phyloP scores from a whole-genome alignment of 2,797 vertebrate genomes.

The Melanotaenia parkinsoni region DNA sequence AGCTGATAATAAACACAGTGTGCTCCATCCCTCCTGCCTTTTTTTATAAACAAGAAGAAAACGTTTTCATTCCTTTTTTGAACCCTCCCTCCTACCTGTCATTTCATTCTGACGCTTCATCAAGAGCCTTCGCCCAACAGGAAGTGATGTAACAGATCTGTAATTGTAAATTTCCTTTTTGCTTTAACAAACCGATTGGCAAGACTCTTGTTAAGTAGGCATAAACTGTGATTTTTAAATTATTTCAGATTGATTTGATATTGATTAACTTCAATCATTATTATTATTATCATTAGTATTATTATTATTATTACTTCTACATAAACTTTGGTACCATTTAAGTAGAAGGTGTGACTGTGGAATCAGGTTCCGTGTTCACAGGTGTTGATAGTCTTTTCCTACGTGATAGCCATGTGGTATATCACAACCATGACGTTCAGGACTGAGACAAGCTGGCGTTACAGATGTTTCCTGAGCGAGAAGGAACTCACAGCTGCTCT shows the following conservation, averaged over 20 bases:
- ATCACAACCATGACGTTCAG: conserved; percentile 7
- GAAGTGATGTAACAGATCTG: conserved; percentile 33
- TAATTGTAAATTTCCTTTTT: conserved; percentile 55
- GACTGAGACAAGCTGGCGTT: conserved; percentile 13
- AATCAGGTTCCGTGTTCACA: background rate
- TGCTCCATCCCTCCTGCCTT: conserved; percentile 51
- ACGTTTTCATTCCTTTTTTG: conserved; percentile 19
- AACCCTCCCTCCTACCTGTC: conserved; percentile 12
- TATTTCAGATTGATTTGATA: conserved; percentile 75
- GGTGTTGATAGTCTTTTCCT: background rate
- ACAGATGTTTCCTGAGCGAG: conserved; percentile 5
- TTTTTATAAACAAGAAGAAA: conserved; percentile 43
- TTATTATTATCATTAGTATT: conserved; percentile 28
- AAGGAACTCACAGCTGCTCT: conserved; percentile 11
- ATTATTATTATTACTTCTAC: conserved; percentile 34
- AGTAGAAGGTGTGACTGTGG: conserved; percentile 5
- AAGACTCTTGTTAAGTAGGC: conserved; percentile 70
- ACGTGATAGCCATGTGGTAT: background rate
- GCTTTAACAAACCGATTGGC: conserved; percentile 75
- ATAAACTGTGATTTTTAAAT: conserved; percentile 85
- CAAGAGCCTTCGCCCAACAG: conserved; percentile 22
- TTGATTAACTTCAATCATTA: conserved; percentile 30
- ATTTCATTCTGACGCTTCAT: conserved; percentile 34
- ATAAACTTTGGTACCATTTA: conserved; percentile 75
- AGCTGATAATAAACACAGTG: conserved; percentile 32